phyloP scores from a whole-genome alignment of 2,113 vertebrate genomes.

The Anarrhichthys ocellatus region DNA sequence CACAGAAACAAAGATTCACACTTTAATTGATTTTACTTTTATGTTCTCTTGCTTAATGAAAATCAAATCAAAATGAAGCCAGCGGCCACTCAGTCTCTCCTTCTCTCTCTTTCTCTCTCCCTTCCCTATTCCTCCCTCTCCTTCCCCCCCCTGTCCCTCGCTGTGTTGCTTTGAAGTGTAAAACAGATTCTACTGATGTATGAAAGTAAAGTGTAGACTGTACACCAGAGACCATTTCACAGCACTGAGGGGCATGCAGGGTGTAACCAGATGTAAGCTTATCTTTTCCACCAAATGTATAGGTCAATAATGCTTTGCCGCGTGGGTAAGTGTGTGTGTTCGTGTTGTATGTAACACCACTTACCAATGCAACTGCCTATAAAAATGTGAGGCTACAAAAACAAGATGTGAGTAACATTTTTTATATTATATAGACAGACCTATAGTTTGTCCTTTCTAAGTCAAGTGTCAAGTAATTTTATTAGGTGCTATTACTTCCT shows the following conservation, averaged over 20 bases:
- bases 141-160: conserved; percentile 17
- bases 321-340: background rate
- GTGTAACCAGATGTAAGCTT: conserved; percentile 63
- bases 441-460: conserved; percentile 25
- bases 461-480: background rate
- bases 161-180: conserved; percentile 80
- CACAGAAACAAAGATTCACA: conserved; percentile 57
- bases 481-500: conserved; percentile 1
- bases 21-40: conserved; percentile 75
- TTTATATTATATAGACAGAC: background rate
- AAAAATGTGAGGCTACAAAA: conserved; percentile 18
- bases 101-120: conserved; percentile 36
- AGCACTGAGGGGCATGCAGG: conserved; percentile 61
- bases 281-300: conserved; percentile 39
- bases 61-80: conserved; percentile 68
- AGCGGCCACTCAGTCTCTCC: conserved; percentile 44
- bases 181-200: conserved; percentile 80
- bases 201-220: conserved; percentile 70
- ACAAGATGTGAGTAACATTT: background rate
- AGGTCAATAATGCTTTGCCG: conserved; percentile 47
- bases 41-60: conserved; percentile 74
- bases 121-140: conserved; percentile 15
- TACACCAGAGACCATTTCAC: conserved; percentile 68
- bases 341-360: background rate
- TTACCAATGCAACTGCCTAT: background rate